These are phyloP conservation scores for Venturia canescens DNA, from an alignment of 1,140 invertebrate genomes.

Conservation along the genomic window DNA sequence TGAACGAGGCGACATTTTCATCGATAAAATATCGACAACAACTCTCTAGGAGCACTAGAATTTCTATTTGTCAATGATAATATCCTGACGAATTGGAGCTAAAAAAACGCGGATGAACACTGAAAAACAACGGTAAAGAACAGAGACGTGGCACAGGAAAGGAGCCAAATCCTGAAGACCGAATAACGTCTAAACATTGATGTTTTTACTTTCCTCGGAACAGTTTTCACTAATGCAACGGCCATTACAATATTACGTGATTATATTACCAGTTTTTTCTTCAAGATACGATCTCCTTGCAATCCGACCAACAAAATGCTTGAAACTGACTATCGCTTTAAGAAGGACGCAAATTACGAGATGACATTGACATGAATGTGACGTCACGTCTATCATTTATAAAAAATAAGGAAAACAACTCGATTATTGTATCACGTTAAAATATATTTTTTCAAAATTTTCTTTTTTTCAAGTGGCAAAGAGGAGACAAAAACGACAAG, in stretches of 20 bases:
- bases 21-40: conserved; percentile 56
- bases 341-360: too few relatives aligned
- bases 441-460: too few relatives aligned
- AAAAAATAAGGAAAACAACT: too few relatives aligned
- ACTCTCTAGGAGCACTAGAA: conserved; percentile 43
- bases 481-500: not conserved
- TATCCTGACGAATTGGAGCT: not conserved
- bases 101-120: not conserved
- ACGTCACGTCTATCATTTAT: too few relatives aligned
- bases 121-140: not conserved
- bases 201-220: conserved; percentile 28
- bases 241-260: conserved; percentile 12
- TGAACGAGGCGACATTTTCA: conserved; percentile 46
- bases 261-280: conserved; percentile 1
- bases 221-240: conserved; percentile 6
- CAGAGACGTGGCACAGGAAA: not conserved
- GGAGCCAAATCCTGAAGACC: not conserved
- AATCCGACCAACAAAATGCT: not conserved
- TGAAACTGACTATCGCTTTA: too few relatives aligned
- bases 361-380: too few relatives aligned
- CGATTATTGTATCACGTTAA: too few relatives aligned
- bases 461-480: too few relatives aligned
- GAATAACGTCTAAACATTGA: conserved; percentile 5
- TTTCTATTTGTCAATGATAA: conserved; percentile 34
- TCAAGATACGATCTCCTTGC: not conserved